Conservation (phyloP, 2,888 invertebrate genomes). For the Cylindroiulus punctatus region DNA sequence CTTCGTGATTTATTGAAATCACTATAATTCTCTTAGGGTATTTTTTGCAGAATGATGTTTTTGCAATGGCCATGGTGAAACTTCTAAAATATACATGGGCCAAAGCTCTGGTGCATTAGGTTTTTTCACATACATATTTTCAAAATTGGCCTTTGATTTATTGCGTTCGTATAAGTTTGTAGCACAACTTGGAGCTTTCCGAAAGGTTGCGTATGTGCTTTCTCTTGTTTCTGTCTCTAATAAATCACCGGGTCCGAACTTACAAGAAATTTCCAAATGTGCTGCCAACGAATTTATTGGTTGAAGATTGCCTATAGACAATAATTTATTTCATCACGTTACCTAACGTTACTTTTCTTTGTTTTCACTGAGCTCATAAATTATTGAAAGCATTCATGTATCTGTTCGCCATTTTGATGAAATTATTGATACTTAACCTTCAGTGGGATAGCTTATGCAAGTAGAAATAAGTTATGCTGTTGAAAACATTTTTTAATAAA, state of each 20-base stretch:
- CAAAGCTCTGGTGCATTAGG: neutral
- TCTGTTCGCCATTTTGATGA: neutral
- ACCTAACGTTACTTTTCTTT: neutral
- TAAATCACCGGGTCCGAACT: neutral
- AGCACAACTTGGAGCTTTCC: neutral
- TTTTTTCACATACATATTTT: constrained; percentile 8
- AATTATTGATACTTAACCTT: neutral
- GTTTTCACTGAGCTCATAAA: neutral
- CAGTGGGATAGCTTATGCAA: neutral
- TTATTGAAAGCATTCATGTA: neutral
- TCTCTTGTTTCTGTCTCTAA: neutral
- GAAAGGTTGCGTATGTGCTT: constrained; percentile 13
- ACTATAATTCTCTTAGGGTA: neutral
- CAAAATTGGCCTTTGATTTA: neutral
- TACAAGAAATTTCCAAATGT: neutral
- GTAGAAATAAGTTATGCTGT: neutral
- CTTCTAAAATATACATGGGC: neutral
- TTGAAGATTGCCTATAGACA: neutral
- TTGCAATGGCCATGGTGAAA: neutral
- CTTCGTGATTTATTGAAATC: neutral
- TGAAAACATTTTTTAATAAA: neutral
- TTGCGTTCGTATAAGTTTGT: neutral
- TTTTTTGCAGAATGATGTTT: neutral
- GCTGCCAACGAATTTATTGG: neutral
- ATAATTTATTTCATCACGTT: constrained; percentile 7